These are phyloP conservation scores for Zaprionus lachaisei DNA, from an alignment of 1,140 invertebrate species.

Conservation along the genomic window DNA sequence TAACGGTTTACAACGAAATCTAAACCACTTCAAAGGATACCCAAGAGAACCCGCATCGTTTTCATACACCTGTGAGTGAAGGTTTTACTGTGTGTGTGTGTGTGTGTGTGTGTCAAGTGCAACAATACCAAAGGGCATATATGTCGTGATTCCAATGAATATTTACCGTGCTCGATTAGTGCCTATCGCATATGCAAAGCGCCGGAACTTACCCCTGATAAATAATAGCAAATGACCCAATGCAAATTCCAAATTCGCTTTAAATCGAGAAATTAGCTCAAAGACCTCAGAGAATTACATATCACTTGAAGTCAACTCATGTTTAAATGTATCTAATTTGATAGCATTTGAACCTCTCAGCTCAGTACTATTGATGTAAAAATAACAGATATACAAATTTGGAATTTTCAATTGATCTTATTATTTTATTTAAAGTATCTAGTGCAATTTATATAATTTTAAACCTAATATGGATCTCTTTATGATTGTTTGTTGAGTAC, in stretches of 20 bases:
- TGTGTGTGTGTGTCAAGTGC: conserved; percentile 21
- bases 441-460: too few relatives aligned
- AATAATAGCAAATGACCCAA: background rate
- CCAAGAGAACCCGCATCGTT: background rate
- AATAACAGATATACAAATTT: too few relatives aligned
- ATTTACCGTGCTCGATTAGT: background rate
- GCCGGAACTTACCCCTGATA: background rate
- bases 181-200: conserved; percentile 16
- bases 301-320: too few relatives aligned
- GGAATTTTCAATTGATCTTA: too few relatives aligned
- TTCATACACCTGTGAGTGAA: background rate
- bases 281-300: background rate
- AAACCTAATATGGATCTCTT: too few relatives aligned
- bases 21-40: background rate
- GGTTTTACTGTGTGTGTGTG: conserved; percentile 1
- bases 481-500: too few relatives aligned
- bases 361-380: too few relatives aligned
- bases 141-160: conserved; percentile 13
- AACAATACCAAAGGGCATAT: background rate
- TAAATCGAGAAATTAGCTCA: background rate
- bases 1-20: background rate
- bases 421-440: too few relatives aligned
- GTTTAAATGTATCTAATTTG: background rate
- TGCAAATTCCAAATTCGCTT: background rate
- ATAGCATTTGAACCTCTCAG: too few relatives aligned